phyloP scores from a whole-genome alignment of 2,888 invertebrate species.

The Capitulum mitella region DNA sequence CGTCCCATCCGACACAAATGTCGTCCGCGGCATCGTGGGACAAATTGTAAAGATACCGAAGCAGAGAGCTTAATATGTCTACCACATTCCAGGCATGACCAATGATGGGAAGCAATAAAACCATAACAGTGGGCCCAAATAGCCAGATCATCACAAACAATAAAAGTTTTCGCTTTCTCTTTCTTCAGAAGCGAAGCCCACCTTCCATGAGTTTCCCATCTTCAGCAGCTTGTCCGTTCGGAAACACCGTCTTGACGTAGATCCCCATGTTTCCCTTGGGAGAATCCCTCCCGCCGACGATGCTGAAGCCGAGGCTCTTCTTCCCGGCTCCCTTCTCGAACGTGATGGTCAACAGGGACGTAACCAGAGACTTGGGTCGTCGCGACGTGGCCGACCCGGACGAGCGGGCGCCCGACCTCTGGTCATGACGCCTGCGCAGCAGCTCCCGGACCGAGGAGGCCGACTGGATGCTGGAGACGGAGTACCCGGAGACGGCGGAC shows the following conservation, averaged over 20 bases:
- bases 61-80: too few relatives aligned
- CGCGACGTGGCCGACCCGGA: constrained; percentile 31
- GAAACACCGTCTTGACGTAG: constrained; percentile 79
- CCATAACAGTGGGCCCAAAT: too few relatives aligned
- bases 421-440: constrained; percentile 17
- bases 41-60: too few relatives aligned
- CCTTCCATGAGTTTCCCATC: constrained; percentile 76
- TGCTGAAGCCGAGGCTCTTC: constrained; percentile 81
- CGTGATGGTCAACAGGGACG: constrained; percentile 48
- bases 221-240: constrained; percentile 76
- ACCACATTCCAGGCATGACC: too few relatives aligned
- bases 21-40: too few relatives aligned
- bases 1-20: too few relatives aligned
- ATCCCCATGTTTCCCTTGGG: constrained; percentile 79
- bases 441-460: neutral
- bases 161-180: too few relatives aligned
- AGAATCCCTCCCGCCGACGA: constrained; percentile 81
- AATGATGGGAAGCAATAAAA: too few relatives aligned
- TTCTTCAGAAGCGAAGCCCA: too few relatives aligned
- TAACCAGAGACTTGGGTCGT: constrained; percentile 41
- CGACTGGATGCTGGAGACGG: neutral
- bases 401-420: constrained; percentile 31
- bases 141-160: too few relatives aligned
- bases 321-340: constrained; percentile 76
- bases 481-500: neutral